These are phyloP conservation scores for Stictocephala bisonia DNA, from an alignment of 2,888 invertebrate species.

Conservation along the genomic window DNA sequence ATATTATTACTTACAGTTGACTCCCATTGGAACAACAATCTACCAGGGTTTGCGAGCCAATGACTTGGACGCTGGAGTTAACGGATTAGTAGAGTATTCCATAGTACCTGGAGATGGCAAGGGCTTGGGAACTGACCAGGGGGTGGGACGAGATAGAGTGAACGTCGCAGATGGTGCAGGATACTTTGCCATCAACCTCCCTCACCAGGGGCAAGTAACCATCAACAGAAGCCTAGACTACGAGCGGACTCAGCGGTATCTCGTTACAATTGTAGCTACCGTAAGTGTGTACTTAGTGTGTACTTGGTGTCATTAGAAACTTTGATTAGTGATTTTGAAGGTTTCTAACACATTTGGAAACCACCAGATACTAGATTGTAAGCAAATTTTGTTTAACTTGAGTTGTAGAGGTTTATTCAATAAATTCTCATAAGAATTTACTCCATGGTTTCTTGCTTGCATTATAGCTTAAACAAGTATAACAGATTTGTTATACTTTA, in stretches of 20 bases:
- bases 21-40: conserved; percentile 86
- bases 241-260: conserved; percentile 87
- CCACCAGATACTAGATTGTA: too few species aligned
- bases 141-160: conserved; percentile 68
- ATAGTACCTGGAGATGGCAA: conserved; percentile 73
- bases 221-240: conserved; percentile 88
- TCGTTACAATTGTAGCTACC: conserved; percentile 88
- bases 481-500: too few species aligned
- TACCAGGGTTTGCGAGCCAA: conserved; percentile 83
- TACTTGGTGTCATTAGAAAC: too few species aligned
- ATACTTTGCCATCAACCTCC: conserved; percentile 85
- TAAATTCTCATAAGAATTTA: too few species aligned
- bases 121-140: conserved; percentile 68
- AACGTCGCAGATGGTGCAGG: conserved; percentile 83
- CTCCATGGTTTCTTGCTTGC: too few species aligned
- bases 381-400: too few species aligned
- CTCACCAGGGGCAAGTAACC: conserved; percentile 90
- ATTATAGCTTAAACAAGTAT: too few species aligned
- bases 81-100: conserved; percentile 88
- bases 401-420: too few species aligned
- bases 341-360: too few species aligned
- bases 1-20: conserved; percentile 78
- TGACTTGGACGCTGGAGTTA: conserved; percentile 89
- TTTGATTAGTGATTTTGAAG: too few species aligned
- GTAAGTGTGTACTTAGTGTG: too few species aligned